phyloP scores from a whole-genome alignment of 2,113 vertebrate species.

The Gymnarchus niloticus region DNA sequence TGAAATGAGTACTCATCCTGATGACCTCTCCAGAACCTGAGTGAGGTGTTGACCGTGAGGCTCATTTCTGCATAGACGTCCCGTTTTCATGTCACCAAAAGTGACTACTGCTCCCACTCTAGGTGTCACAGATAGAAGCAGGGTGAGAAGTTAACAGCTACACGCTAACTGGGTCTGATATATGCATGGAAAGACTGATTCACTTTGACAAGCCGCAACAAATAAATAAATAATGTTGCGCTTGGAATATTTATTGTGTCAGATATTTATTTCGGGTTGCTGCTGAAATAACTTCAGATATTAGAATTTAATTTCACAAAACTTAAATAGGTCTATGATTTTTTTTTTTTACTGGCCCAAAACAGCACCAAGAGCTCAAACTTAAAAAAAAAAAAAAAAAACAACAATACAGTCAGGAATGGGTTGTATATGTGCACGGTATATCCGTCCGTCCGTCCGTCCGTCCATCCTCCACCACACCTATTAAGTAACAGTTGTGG shows the following conservation, averaged over 20 bases:
- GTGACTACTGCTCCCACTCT: not conserved
- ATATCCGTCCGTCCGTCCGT: no score
- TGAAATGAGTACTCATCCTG: not conserved
- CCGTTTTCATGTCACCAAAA: not conserved
- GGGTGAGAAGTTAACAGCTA: not conserved
- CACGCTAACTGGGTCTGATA: not conserved
- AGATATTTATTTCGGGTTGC: not conserved
- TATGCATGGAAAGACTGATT: not conserved
- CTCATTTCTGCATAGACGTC: not conserved
- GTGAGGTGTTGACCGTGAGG: not conserved
- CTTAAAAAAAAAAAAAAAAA: no score
- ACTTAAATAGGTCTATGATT: not conserved
- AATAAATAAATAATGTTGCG: not conserved
- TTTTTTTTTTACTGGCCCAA: not conserved
- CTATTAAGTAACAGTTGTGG: no score
- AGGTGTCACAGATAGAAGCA: not conserved
- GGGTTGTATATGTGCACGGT: no score
- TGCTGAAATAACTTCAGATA: not conserved
- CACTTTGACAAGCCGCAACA: not conserved
- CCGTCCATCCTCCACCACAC: no score
- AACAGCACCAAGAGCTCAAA: not conserved
- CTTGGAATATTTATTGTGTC: not conserved
- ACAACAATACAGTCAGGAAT: no score
- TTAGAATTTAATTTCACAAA: not conserved
- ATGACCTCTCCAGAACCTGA: not conserved